Conservation (phyloP, 2,888 invertebrate species). For the Ormyrus nitidulus region DNA sequence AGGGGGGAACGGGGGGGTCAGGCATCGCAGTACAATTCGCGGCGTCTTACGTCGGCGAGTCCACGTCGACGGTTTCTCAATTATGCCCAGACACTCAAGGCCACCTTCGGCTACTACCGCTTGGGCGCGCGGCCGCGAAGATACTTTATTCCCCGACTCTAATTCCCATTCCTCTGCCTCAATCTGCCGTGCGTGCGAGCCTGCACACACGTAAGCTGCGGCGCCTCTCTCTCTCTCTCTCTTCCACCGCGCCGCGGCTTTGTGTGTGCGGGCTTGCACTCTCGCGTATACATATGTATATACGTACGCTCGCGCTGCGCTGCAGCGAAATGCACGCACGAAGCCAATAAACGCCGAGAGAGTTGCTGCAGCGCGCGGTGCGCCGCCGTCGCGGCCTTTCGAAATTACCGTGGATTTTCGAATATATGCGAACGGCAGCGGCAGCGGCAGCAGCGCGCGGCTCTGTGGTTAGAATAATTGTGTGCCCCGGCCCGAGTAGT, state of each 20-base stretch:
- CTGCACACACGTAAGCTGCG: constrained; percentile 44
- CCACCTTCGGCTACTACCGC: constrained; percentile 59
- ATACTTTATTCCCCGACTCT: constrained; percentile 60
- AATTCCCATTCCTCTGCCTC: constrained; percentile 62
- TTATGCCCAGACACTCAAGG: constrained; percentile 63
- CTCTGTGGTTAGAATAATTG: constrained; percentile 56
- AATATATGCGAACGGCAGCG: constrained; percentile 38
- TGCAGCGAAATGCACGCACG: constrained; percentile 49
- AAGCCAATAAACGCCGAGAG: constrained; percentile 34
- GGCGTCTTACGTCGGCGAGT: constrained; percentile 50
- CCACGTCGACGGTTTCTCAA: constrained; percentile 63
- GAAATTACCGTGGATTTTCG: constrained; percentile 55
- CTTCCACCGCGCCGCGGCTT: constrained; percentile 10
- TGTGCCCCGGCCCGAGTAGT: constrained; percentile 23
- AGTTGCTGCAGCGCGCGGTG: background rate
- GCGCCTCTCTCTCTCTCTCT: constrained; percentile 43
- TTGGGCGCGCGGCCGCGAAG: constrained; percentile 42
- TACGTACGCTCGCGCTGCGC: constrained; percentile 3
- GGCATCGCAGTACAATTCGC: too few relatives aligned
- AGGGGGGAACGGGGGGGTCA: too few relatives aligned
- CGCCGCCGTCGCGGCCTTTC: constrained; percentile 40
- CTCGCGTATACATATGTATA: too few relatives aligned
- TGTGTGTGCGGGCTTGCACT: too few relatives aligned
- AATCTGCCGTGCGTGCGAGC: constrained; percentile 60
- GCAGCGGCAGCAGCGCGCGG: constrained; percentile 14